Evolutionary conservation across 1,140 invertebrate genomes (phyloP).

Genomic region (Matsumurasca onukii): DNA sequence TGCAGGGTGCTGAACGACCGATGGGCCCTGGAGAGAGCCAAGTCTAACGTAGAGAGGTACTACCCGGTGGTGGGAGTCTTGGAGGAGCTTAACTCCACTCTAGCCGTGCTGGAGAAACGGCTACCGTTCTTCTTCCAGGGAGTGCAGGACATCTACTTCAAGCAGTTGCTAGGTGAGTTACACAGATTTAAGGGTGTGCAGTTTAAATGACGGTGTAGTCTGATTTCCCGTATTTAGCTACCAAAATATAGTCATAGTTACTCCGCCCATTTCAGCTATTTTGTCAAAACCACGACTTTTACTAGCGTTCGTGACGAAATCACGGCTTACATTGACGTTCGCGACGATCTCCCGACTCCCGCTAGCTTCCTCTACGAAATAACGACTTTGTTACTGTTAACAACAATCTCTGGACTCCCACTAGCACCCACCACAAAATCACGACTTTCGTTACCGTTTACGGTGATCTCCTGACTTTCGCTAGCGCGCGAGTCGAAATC

Average conservation of each 20-base stretch:
- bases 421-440: no score
- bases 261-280: no score
- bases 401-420: no score
- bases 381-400: no score
- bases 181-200: not conserved
- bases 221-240: not conserved
- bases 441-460: no score
- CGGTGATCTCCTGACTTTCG: no score
- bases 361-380: no score
- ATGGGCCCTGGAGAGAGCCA: slow-evolving; percentile 62
- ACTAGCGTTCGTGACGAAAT: no score
- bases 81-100: slow-evolving; percentile 61
- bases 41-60: slow-evolving; percentile 62
- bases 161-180: slow-evolving; percentile 9
- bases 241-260: not conserved
- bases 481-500: no score
- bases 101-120: slow-evolving; percentile 57
- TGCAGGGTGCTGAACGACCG: slow-evolving; percentile 59
- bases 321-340: no score
- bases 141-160: slow-evolving; percentile 52
- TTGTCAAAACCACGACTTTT: no score
- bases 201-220: not conserved
- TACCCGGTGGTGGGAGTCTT: slow-evolving; percentile 66
- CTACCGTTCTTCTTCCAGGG: slow-evolving; percentile 63
- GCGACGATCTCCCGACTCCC: no score